Evolutionary conservation across 2,888 invertebrate genomes (phyloP), one percentile per base, ranked within the genome.

Genomic region (Lutraria lutraria): DNA sequence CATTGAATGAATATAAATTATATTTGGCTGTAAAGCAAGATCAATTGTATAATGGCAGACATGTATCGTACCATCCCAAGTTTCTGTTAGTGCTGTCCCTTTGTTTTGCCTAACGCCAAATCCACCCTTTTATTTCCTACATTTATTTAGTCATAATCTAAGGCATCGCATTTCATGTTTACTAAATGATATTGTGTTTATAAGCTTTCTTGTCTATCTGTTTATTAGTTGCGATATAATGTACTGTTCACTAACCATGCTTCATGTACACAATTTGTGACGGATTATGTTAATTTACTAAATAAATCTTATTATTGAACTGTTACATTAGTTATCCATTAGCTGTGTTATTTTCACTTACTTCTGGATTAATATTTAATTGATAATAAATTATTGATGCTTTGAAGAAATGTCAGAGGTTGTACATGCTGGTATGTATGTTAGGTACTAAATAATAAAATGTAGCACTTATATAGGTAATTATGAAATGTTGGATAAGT

Each of bases 391-490:
- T 76, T 16, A 25, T 34, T 16, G 13, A 76, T 25, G 6, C 31
- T 16, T 34, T 76, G 31, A 31, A 76, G 76, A 15, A 76, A 76
- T 76, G 76, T 76, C 31, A 13, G 76, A 76, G 76, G 31, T 76
- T 76, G 34, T 34, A 76, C 76, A 76, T 16, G 34, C 8, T 76
- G 76, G 76, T 76, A 76, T 19, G 76, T 76, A 76, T 76, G 25
- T 56, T 56, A 43, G 43, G 43, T 43, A 43, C 43, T 43, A 43
- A n/a, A n/a, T n/a, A n/a, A n/a, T n/a, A n/a, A n/a, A n/a, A 43
- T 43, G 8, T 4, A 43, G 8, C 43, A 43, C 43, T 43, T 43
- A 43, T 4, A 43, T 43, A 43, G 43, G 43, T 43, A 43, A 43
- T 43, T 43, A 43, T 43, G 2, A 43, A 2, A 43, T 43, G 8